Base-by-base conservation (phyloP, 2,797 vertebrate genomes). In the Chlorospingus semifuscus region DNA sequence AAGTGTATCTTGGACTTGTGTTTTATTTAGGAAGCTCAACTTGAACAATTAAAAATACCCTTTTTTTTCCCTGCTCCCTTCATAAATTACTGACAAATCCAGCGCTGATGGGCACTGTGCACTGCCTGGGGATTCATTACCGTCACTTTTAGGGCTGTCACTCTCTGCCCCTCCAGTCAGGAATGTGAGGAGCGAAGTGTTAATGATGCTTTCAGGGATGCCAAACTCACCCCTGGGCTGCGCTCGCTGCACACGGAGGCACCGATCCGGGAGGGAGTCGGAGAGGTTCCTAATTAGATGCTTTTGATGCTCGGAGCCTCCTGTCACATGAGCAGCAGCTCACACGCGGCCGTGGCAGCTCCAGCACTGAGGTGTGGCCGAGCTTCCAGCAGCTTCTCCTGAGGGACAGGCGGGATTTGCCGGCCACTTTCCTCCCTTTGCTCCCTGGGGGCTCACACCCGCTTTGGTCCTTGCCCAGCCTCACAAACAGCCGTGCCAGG, bases 41-140 rank as follows among this genome's bases (percentile, higher is more conserved):
- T 37, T 47, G 63, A 63, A 64, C 70, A 75, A 78, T 34, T 3
- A 30, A 71, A 50, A 32, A 8, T 13, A 21, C 6, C 8, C 3
- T 24, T n/a, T 53, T 44, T 42, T 3, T 2, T 0, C 2, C 4
- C 46, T 13, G 34, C 46, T 65, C 36, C 71, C 66, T 57, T 86
- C 79, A 30, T 30, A 22, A 77, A 34, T 74, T 74, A 76, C 49
- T 61, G 95, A 94, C 74, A 68, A 70, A 6, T 64, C 32, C 59
- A 81, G 44, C 2, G 0, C 70, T 46, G 72, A 77, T 11, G 14
- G 46, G 82, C 83, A 59, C 65, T 1, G 7, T 0, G 10, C 2
- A 47, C 80, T 64, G 81, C 69, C 91, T 83, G 69, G 96, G 93
- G 95, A 97, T 94, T 97, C 92, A 94, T 97, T 97, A 96, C 15